phyloP scores from a whole-genome alignment of 2,888 invertebrate species.

The Drosophila tanythrix region DNA sequence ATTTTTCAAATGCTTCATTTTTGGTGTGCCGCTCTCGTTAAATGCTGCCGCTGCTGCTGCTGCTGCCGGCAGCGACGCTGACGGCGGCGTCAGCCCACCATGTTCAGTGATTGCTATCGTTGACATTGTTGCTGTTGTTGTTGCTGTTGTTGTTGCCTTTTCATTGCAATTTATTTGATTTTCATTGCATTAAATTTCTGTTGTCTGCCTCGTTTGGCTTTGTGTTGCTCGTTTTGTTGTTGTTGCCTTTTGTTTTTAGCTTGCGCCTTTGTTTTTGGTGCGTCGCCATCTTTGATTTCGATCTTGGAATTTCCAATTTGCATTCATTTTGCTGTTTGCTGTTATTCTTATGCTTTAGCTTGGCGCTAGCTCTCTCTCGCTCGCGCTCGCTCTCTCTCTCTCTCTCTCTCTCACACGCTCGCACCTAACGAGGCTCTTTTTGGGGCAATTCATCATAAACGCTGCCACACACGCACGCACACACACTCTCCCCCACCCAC shows the following conservation, averaged over 20 bases:
- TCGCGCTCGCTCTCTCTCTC: not conserved
- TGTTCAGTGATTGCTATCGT: constrained; percentile 72
- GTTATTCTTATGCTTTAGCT: constrained; percentile 11
- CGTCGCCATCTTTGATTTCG: constrained; percentile 63
- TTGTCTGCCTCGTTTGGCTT: constrained; percentile 42
- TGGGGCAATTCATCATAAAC: constrained; percentile 68
- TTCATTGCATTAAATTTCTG: constrained; percentile 77
- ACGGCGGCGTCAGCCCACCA: constrained; percentile 62
- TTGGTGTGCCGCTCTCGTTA: constrained; percentile 57
- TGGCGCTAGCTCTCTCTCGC: not conserved
- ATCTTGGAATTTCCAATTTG: constrained; percentile 78
- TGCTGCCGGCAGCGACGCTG: constrained; percentile 22
- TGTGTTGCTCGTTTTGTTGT: constrained; percentile 27
- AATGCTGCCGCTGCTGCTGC: constrained; percentile 20
- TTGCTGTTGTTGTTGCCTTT: constrained; percentile 38
- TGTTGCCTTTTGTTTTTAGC: constrained; percentile 61
- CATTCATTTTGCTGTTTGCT: constrained; percentile 39
- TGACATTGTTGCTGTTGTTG: constrained; percentile 51
- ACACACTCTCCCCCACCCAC: not conserved
- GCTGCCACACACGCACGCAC: constrained; percentile 28
- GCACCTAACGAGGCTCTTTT: constrained; percentile 52
- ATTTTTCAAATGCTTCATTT: constrained; percentile 75
- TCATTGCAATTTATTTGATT: constrained; percentile 77
- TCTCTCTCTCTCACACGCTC: not conserved
- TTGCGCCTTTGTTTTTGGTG: constrained; percentile 56